Base-by-base conservation (phyloP, 2,888 invertebrate genomes). In the Diarsia brunnea region DNA sequence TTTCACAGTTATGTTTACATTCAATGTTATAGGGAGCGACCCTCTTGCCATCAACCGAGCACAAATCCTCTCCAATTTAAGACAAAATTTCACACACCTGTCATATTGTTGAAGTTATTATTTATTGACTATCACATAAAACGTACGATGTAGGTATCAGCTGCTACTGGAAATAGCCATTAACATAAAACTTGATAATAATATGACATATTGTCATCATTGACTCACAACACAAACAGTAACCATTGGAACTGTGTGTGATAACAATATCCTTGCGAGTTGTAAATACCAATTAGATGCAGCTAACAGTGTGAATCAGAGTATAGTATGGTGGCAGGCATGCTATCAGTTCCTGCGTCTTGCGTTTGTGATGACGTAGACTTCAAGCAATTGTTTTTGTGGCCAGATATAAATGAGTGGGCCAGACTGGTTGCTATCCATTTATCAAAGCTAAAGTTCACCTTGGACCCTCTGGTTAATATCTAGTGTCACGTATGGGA, bases 281-380 rank as follows among this genome's bases (percentile, higher is more conserved):
- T 85, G 70, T 82, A 78, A 85, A 82, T 82, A 81, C 76, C 70
- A 82, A 82, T 84, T 84, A 84, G 69, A 81, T 43, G 75, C 16
- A 75, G 58, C 70, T 84, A 84, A 81, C 45, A 61, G 63, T 16
- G 64, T 81, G 81, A 82, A 81, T 82, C 85, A 81, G 45, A 75
- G 38, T 70, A 63, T 72, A 60, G 80, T 63, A 61, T 68, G 53
- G 43, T 63, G 31, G 31, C 43, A 21, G 31, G 70, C 63, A 45
- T 31, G 47, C 49, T 55, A 80, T 68, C 58, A 14, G 58, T 69
- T 53, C 63, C 45, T 84, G 58, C 58, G 72, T 24, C 12, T 66
- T 27, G 64, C 47, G 47, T 71, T 68, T 45, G 27, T 45, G 51
- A 79, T 79, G 80, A 80, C 55, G 81, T 73, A 78, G 8, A 5